Evolutionary conservation across 2,797 vertebrate genomes (phyloP).

Genomic region (Mormyrus proboscirostris): DNA sequence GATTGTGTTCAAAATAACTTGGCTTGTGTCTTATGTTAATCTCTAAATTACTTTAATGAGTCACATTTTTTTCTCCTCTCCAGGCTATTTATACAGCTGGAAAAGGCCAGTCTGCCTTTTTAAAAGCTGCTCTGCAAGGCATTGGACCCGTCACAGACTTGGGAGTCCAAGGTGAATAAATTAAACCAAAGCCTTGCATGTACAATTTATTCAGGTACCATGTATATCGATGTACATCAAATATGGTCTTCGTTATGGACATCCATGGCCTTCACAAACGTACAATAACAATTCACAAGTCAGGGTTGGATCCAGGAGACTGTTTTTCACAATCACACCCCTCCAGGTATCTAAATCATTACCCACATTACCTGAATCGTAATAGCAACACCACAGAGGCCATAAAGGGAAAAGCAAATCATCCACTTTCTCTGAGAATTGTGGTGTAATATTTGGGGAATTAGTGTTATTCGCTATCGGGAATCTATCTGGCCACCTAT

Average conservation of each 20-base stretch:
- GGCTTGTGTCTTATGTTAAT: neutral
- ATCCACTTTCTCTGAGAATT: neutral
- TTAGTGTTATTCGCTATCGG: neutral
- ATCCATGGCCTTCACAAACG: neutral
- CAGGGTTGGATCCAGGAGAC: neutral
- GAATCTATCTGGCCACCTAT: neutral
- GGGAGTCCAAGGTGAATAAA: neutral
- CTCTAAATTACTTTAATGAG: neutral
- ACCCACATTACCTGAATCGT: neutral
- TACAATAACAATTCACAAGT: neutral
- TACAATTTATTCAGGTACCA: neutral
- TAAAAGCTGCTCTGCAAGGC: neutral
- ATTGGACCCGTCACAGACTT: neutral
- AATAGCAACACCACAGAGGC: neutral
- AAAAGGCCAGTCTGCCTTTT: neutral
- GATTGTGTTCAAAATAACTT: neutral
- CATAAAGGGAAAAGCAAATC: neutral
- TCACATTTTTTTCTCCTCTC: neutral
- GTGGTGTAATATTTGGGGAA: neutral
- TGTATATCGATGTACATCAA: neutral
- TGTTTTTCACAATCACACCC: neutral
- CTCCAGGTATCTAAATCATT: neutral
- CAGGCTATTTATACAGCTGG: neutral
- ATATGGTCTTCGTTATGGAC: neutral
- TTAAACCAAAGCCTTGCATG: neutral